Evolutionary conservation across 2,797 vertebrate species (phyloP), one percentile per base, ranked within the genome.

Genomic region (Schizopygopsis pylzovi): DNA sequence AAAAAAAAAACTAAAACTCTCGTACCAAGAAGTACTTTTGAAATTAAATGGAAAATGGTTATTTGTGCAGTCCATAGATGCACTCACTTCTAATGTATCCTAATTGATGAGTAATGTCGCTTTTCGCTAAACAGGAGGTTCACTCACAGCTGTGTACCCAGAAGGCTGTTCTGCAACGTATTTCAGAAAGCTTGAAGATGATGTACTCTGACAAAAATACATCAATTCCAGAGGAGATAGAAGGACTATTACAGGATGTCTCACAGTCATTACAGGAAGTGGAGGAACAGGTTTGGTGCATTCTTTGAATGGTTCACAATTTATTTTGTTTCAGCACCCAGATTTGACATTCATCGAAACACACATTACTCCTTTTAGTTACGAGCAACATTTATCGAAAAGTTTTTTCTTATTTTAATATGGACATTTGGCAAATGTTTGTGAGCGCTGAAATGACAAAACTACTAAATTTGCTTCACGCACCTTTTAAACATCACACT

Each of bases 231-330:
- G 89, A 91, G 6, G 98, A 99, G 88, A 92, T 98, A 0, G 94
- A 95, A 18, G 87, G 89, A 0, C 94, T 92, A 59, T 28, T 96
- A 86, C 95, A 97, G 90, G 96, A 96, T 70, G 96, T 96, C 93
- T 95, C 92, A 13, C 92, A 93, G 61, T 92, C 93, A 0, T 85
- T 98, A 85, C 92, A 95, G 83, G 93, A 95, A 68, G 77, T 97
- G 0, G 96, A 97, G 84, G 93, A 94, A 5, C 96, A 98, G 98
- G 98, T 99, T 96, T 90, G 37, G 2, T 78, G n/a, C 20, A 45
- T 61, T 52, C 43, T 47, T 70, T 63, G 11, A 20, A 45, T 80
- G n/a, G 10, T 80, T 47, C 22, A 13, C 37, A 61, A 37, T 0
- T 61, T 61, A 61, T 61, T 41, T 15, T 25, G 37, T 59, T 43